These are phyloP conservation scores for Heliconius hortense DNA, from an alignment of 2,888 invertebrate genomes.

Conservation along the genomic window DNA sequence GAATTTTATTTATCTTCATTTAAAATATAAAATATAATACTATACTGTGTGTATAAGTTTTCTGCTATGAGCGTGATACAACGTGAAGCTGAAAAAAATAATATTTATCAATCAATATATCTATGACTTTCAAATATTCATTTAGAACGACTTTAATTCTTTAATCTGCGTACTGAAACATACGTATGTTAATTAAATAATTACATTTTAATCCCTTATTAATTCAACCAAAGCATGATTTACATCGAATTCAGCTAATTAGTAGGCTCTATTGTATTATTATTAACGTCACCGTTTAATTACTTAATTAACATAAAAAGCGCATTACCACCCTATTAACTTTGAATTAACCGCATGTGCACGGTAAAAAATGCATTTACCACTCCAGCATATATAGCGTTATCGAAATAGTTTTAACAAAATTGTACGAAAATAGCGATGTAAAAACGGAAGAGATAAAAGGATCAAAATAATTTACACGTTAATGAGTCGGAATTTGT, in stretches of 20 bases:
- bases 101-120: too few species aligned
- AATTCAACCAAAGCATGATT: constrained; percentile 40
- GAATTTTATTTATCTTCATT: too few species aligned
- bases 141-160: constrained; percentile 23
- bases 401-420: constrained; percentile 29
- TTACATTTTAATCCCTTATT: constrained; percentile 39
- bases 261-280: constrained; percentile 39
- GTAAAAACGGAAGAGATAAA: constrained; percentile 35
- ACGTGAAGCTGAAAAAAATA: too few species aligned
- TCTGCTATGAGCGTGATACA: too few species aligned
- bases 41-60: too few species aligned
- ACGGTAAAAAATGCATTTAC: constrained; percentile 33
- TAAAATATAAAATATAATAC: too few species aligned
- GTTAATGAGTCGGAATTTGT: constrained; percentile 50
- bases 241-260: constrained; percentile 39
- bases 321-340: constrained; percentile 40
- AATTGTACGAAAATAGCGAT: constrained; percentile 23
- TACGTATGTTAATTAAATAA: constrained; percentile 36
- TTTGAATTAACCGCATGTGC: constrained; percentile 32
- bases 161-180: constrained; percentile 27
- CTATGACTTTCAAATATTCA: background rate
- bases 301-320: constrained; percentile 44
- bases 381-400: constrained; percentile 16
- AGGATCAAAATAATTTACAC: constrained; percentile 36
- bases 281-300: constrained; percentile 40